Percentiles rank a stretch among this genome's conserved stretches.
phyloP scores from a whole-genome alignment of 2,888 invertebrate species.

The Spilosoma lubricipeda region DNA sequence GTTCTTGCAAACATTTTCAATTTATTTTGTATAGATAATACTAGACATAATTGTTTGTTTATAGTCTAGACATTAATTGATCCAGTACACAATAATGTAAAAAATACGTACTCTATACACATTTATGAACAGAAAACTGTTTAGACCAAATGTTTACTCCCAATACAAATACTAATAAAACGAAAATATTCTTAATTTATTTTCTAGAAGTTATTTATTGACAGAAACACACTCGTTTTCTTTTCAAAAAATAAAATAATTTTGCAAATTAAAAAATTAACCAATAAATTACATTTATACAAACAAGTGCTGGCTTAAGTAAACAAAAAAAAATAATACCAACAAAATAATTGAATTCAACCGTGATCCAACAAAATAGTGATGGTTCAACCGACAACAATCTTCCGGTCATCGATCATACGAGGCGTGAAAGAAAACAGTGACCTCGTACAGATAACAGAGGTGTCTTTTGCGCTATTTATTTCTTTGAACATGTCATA shows the following conservation, averaged over 20 bases:
- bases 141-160: not conserved
- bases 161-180: not conserved
- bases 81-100: too few species aligned
- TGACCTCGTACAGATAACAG: too few species aligned
- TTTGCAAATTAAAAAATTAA: not conserved
- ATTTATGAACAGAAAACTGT: not conserved
- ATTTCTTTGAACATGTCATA: not conserved
- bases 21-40: not conserved
- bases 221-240: not conserved
- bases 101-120: not conserved
- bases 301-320: not conserved
- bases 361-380: constrained; percentile 6
- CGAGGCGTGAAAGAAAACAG: not conserved
- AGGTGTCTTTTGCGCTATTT: not conserved
- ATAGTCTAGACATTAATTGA: not conserved
- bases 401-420: constrained; percentile 9
- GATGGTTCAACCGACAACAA: not conserved
- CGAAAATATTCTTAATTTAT: not conserved
- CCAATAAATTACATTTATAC: not conserved
- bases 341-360: not conserved
- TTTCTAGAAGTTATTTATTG: not conserved
- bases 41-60: not conserved
- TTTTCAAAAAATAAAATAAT: not conserved
- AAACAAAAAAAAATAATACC: not conserved
- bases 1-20: too few species aligned